A percentile compares a stretch with the other conserved stretches of the same genome.
Conservation (phyloP, 1,140 invertebrate genomes). For the Drosophila pectinifera region DNA sequence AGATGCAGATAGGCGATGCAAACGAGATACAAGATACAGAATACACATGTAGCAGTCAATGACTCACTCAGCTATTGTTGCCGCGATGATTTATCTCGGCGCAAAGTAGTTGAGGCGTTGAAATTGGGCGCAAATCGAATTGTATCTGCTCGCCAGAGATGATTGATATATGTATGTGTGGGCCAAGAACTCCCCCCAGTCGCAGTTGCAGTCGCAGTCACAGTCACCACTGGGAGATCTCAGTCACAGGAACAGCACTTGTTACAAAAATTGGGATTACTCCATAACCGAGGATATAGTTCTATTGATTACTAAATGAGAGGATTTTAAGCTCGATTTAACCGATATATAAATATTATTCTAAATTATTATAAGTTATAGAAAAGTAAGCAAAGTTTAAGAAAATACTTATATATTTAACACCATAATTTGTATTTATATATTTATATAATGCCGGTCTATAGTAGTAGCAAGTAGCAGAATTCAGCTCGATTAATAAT, state of each 20-base stretch:
- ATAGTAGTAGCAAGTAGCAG: no score
- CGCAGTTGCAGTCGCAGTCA: constrained; percentile 19
- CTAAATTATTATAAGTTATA: no score
- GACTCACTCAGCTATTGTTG: constrained; percentile 68
- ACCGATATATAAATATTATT: no score
- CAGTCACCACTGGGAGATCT: constrained; percentile 1
- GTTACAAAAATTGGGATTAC: neutral
- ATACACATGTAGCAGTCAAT: constrained; percentile 76
- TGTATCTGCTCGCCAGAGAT: constrained; percentile 48
- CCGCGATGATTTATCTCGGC: constrained; percentile 61
- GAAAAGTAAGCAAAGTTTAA: no score
- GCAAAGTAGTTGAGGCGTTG: constrained; percentile 77
- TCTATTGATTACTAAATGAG: neutral
- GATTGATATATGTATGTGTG: constrained; percentile 26
- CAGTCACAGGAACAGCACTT: neutral
- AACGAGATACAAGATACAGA: constrained; percentile 59
- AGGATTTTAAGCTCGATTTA: neutral
- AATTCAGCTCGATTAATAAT: no score
- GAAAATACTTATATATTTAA: no score
- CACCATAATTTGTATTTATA: no score
- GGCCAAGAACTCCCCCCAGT: neutral
- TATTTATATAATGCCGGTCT: no score
- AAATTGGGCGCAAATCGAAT: constrained; percentile 82
- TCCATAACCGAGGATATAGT: neutral
- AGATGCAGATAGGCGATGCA: constrained; percentile 51